Evolutionary conservation across 1,140 invertebrate species (phyloP), one percentile per base, ranked within the genome.

Genomic region (Thrips palmi): DNA sequence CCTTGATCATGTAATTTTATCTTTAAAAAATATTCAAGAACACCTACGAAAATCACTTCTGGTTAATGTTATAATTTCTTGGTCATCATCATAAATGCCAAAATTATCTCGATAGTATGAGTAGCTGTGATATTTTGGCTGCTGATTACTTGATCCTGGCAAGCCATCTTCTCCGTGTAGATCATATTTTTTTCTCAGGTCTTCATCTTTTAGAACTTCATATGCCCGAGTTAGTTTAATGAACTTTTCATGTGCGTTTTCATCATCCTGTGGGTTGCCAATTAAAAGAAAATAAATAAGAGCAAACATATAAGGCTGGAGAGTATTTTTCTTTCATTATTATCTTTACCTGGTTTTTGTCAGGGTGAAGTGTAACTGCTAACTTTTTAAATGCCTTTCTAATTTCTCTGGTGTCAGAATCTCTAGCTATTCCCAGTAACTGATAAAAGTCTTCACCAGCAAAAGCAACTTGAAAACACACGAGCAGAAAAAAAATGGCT

Each of bases 391-490:
- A 97, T 3, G 91, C 88, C 53, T 75, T 76, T 51, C 78, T 79
- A 28, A 97, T 83, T 49, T 93, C 84, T 44, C 67, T 61, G 23
- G 68, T 62, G 47, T 75, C 68, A n/a, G 86, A 83, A 64, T 76
- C 74, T 76, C 79, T 69, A 15, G 66, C 52, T 18, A 96, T 65
- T 37, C 78, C 84, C 40, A 96, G 62, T 12, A 93, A 62, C 55
- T 88, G 75, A 55, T 96, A 97, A 54, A 96, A 96, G 62, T 92
- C 94, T 54, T 73, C 65, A 53, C 86, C 84, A 20, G 93, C 73
- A 70, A n/a, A n/a, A n/a, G n/a, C n/a, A n/a, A n/a, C n/a, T n/a
- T n/a, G n/a, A n/a, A n/a, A n/a, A n/a, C n/a, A n/a, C n/a, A n/a
- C n/a, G n/a, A n/a, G n/a, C n/a, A n/a, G n/a, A n/a, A n/a, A n/a